Evolutionary conservation across 1,140 invertebrate genomes (phyloP).

Genomic region (Anthonomus grandis): DNA sequence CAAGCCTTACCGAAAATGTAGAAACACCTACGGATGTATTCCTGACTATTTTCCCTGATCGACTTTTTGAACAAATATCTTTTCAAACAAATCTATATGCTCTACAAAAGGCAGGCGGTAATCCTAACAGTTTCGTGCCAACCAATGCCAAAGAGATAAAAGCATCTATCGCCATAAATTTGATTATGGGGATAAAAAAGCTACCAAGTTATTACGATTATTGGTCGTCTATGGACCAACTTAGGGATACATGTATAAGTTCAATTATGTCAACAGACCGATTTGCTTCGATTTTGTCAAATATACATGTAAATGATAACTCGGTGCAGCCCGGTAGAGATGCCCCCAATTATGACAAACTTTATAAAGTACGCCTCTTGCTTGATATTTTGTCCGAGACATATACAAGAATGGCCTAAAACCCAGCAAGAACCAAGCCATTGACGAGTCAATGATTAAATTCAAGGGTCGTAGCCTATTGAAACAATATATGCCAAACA

Average conservation of each 20-base stretch:
- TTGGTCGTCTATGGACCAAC: background rate
- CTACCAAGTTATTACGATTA: constrained; percentile 5
- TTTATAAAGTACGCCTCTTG: constrained; percentile 45
- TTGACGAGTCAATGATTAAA: constrained; percentile 47
- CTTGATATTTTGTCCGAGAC: constrained; percentile 31
- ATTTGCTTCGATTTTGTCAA: constrained; percentile 2
- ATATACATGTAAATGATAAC: constrained; percentile 14
- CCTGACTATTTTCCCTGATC: background rate
- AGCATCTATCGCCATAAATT: constrained; percentile 12
- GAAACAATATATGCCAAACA: no score
- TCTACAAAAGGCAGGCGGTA: no score
- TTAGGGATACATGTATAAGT: background rate
- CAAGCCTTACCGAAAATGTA: background rate
- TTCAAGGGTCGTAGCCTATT: constrained; percentile 46
- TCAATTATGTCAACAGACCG: constrained; percentile 4
- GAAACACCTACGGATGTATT: no score
- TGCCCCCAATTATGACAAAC: constrained; percentile 45
- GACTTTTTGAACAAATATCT: constrained; percentile 4
- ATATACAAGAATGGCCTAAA: constrained; percentile 31
- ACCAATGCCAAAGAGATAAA: constrained; percentile 5
- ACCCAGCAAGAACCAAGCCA: constrained; percentile 6
- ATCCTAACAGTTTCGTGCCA: background rate
- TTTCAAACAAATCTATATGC: constrained; percentile 14
- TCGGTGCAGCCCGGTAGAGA: constrained; percentile 15
- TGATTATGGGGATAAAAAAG: constrained; percentile 10